A percentile compares a stretch with the other conserved stretches of the same genome.
Conservation (phyloP, 2,888 invertebrate species). For the Sesia bembeciformis region DNA sequence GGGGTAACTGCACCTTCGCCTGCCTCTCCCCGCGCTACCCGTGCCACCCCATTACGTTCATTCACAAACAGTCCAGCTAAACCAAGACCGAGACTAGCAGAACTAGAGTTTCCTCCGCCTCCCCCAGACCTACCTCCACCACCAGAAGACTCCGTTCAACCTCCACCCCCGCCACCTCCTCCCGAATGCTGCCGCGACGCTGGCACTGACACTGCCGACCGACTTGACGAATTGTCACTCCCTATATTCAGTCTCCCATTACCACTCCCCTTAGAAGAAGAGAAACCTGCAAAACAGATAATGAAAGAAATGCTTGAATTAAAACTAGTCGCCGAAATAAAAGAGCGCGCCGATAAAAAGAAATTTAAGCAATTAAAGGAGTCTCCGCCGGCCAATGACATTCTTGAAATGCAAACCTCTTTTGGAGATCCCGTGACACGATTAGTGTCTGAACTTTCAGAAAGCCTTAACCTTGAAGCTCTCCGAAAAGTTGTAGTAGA, state of each 20-base stretch:
- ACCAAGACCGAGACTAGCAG: slow-evolving; percentile 83
- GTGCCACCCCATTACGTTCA: slow-evolving; percentile 62
- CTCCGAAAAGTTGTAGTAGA: slow-evolving; percentile 23
- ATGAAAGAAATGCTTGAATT: slow-evolving; percentile 89
- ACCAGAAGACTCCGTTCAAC: slow-evolving; percentile 75
- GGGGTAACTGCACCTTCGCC: slow-evolving; percentile 79
- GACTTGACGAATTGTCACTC: slow-evolving; percentile 52
- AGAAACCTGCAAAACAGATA: slow-evolving; percentile 50
- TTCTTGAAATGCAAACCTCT: slow-evolving; percentile 30
- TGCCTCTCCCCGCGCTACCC: slow-evolving; percentile 30
- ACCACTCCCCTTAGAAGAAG: slow-evolving; percentile 61
- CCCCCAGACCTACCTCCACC: slow-evolving; percentile 87
- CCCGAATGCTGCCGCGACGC: slow-evolving; percentile 72
- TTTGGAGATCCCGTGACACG: slow-evolving; percentile 85
- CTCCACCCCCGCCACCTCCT: slow-evolving; percentile 68
- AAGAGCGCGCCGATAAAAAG: slow-evolving; percentile 82
- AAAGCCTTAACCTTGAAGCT: slow-evolving; percentile 83
- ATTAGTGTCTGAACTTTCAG: slow-evolving; percentile 88
- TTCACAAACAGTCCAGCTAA: slow-evolving; percentile 81
- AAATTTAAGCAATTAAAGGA: slow-evolving; percentile 67
- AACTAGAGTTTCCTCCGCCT: slow-evolving; percentile 91
- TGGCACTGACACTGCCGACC: slow-evolving; percentile 81
- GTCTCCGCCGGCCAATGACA: slow-evolving; percentile 53
- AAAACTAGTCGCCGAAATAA: slow-evolving; percentile 88
- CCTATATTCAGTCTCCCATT: slow-evolving; percentile 76